phyloP scores from a whole-genome alignment of 37 sponge, comb jelly and placozoan species.

The Chondrilla cf. caribensis region DNA sequence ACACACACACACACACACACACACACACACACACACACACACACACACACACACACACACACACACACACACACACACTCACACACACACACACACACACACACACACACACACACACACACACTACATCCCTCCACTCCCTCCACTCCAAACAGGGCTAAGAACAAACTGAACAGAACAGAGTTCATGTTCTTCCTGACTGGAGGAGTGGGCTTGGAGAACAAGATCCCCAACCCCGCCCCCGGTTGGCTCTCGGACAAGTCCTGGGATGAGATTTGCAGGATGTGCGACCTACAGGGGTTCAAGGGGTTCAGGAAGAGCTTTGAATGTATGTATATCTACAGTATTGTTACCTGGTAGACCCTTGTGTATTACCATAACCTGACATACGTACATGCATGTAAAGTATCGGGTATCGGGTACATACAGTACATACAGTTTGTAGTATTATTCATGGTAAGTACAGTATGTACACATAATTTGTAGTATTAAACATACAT shows the following conservation, averaged over 20 bases:
- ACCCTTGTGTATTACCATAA: background rate
- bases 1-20: background rate
- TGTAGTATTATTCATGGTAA: background rate
- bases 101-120: too few relatives aligned
- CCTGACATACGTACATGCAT: too few relatives aligned
- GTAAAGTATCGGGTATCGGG: background rate
- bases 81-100: too few relatives aligned
- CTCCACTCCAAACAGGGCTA: conserved; percentile 51
- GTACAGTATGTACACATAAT: background rate
- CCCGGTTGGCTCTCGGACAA: conserved; percentile 94
- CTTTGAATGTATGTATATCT: background rate
- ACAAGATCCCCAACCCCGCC: conserved; percentile 90
- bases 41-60: too few relatives aligned
- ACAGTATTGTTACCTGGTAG: background rate
- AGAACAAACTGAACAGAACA: conserved; percentile 62
- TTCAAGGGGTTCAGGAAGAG: conserved; percentile 51
- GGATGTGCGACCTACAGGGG: conserved; percentile 84
- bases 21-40: background rate
- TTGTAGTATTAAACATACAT: too few relatives aligned
- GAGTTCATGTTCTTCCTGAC: conserved; percentile 99
- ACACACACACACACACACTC: too few relatives aligned
- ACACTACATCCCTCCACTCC: too few relatives aligned
- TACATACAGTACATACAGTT: background rate
- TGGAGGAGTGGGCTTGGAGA: conserved; percentile 98
- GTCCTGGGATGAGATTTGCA: conserved; percentile 97